These are phyloP conservation scores for Uromys caudimaculatus DNA, from an alignment of 2,797 vertebrate species.

Conservation along the genomic window DNA sequence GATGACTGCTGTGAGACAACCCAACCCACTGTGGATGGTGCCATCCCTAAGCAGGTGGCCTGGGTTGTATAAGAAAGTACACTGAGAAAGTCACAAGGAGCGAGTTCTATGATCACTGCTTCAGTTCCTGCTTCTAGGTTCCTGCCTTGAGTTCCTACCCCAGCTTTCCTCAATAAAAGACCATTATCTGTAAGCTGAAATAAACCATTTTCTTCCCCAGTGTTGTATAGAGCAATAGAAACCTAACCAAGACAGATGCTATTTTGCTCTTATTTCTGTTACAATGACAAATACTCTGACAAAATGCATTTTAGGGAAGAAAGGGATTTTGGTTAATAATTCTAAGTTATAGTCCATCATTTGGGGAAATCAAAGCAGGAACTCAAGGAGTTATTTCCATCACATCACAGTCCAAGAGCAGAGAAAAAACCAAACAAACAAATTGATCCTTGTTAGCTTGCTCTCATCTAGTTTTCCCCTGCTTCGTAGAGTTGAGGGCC, in stretches of 20 bases:
- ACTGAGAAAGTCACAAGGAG: not conserved
- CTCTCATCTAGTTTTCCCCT: not conserved
- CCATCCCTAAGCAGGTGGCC: too few species aligned
- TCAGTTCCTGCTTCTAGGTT: not conserved
- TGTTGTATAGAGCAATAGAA: not conserved
- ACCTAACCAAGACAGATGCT: not conserved
- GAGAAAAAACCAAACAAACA: not conserved
- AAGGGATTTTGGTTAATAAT: not conserved
- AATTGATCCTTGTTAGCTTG: not conserved
- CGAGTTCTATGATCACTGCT: not conserved
- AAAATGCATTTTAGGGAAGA: not conserved
- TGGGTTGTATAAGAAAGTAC: not conserved
- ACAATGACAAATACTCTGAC: not conserved
- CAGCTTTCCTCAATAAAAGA: not conserved
- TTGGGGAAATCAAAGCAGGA: not conserved
- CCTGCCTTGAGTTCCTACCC: not conserved
- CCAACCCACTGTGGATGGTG: not conserved
- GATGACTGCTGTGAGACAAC: not conserved
- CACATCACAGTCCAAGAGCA: not conserved
- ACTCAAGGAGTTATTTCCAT: not conserved
- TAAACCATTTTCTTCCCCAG: not conserved
- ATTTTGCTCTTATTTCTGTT: not conserved
- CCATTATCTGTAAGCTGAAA: not conserved
- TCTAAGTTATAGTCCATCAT: not conserved
- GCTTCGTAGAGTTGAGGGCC: not conserved